phyloP scores from a whole-genome alignment of 2,113 vertebrate genomes.

The Protobothrops flavoviridis region DNA sequence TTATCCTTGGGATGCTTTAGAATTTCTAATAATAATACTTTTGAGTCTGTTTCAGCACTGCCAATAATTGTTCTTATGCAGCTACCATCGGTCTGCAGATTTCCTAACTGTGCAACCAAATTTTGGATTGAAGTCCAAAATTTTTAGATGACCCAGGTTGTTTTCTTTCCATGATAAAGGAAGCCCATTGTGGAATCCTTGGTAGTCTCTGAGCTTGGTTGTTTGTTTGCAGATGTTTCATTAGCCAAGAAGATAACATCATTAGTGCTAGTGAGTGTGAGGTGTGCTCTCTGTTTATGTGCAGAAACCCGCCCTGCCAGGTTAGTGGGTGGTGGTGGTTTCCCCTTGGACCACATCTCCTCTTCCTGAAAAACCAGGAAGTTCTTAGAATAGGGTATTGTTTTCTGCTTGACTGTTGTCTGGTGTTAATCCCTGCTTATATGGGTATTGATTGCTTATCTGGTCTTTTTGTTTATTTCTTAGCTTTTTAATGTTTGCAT shows the following conservation, averaged over 20 bases:
- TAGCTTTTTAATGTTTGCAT: background rate
- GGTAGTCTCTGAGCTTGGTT: background rate
- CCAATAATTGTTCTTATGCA: background rate
- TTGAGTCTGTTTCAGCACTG: background rate
- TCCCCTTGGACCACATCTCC: background rate
- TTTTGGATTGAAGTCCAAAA: background rate
- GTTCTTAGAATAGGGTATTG: background rate
- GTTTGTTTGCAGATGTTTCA: background rate
- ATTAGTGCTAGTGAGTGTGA: background rate
- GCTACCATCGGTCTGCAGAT: background rate
- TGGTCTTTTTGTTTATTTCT: background rate
- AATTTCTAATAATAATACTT: background rate
- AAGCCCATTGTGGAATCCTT: background rate
- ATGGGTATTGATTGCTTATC: background rate
- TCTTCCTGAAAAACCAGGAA: background rate
- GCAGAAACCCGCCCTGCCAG: background rate
- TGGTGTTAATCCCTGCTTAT: background rate
- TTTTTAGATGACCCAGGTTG: background rate
- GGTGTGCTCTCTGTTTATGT: background rate
- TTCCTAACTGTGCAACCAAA: background rate
- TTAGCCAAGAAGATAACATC: background rate
- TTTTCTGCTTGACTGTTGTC: background rate
- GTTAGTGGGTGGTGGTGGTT: background rate
- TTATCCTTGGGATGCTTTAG: background rate
- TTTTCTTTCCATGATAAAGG: background rate